Conservation (phyloP, 2,113 vertebrate genomes). For the Brachypodius melanocephalos region DNA sequence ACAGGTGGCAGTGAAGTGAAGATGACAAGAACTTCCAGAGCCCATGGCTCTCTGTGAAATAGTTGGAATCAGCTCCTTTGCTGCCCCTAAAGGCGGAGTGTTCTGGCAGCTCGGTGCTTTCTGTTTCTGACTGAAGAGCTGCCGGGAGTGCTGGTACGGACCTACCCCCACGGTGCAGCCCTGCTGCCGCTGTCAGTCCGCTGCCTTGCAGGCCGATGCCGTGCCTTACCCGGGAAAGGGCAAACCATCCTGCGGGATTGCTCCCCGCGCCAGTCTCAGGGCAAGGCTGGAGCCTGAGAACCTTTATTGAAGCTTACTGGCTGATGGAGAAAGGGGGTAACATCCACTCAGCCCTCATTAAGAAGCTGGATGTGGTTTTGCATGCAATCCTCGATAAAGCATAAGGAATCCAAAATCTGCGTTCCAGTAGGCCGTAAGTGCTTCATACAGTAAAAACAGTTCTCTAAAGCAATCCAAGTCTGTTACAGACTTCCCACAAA, state of each 20-base stretch:
- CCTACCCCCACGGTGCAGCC: neutral
- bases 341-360: rapidly evolving
- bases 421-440: neutral
- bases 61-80: neutral
- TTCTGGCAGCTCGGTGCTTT: neutral
- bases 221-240: neutral
- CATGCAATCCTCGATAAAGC: neutral
- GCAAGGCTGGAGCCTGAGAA: neutral
- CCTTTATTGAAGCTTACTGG: neutral
- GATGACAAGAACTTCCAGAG: neutral
- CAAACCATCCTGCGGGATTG: neutral
- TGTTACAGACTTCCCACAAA: neutral
- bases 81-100: neutral
- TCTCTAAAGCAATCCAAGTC: neutral
- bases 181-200: neutral
- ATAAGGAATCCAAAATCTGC: neutral
- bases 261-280: neutral
- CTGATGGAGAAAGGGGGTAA: neutral
- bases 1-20: neutral
- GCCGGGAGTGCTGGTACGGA: neutral
- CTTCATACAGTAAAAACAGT: neutral
- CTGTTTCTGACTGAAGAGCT: neutral
- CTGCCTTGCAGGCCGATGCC: neutral
- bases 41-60: neutral
- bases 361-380: neutral